A percentile compares a stretch with the other conserved stretches of the same genome.
Conservation (phyloP, 1,140 invertebrate species). For the Theocolax elegans region DNA sequence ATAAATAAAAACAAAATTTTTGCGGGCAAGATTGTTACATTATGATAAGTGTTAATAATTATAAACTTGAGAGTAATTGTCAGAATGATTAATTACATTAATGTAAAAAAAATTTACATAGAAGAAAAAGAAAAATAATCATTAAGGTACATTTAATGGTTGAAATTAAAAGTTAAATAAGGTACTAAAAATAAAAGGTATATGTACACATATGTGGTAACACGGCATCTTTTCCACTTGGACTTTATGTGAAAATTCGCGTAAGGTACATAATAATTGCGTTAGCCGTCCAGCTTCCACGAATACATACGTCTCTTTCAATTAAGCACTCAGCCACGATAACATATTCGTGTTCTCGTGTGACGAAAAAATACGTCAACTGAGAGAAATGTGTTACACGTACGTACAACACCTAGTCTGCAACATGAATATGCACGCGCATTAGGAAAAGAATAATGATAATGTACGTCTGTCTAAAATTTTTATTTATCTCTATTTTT, state of each 20-base stretch:
- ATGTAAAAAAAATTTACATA: too few species aligned
- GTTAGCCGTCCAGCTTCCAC: background rate
- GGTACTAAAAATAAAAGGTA: background rate
- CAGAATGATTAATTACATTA: too few species aligned
- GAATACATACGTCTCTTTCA: constrained; percentile 26
- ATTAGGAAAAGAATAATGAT: constrained; percentile 19
- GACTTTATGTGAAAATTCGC: background rate
- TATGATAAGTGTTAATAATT: too few species aligned
- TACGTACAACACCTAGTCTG: background rate
- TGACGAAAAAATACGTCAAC: constrained; percentile 28
- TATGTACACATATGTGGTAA: too few species aligned
- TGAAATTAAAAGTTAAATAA: constrained; percentile 14
- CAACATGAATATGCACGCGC: constrained; percentile 22
- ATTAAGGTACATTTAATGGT: too few species aligned
- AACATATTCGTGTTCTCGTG: constrained; percentile 25
- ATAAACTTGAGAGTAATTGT: too few species aligned
- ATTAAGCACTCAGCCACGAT: constrained; percentile 14
- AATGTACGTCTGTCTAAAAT: constrained; percentile 27
- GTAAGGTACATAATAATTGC: constrained; percentile 13
- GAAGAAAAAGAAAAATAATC: too few species aligned
- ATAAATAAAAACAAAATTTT: too few species aligned
- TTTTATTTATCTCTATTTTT: constrained; percentile 25
- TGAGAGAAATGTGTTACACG: constrained; percentile 24
- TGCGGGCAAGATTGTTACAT: too few species aligned
- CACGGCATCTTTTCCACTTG: background rate